A percentile compares a stretch with the other conserved stretches of the same genome.
Evolutionary conservation across 2,113 vertebrate species (phyloP).

Genomic region (Merops nubicus): DNA sequence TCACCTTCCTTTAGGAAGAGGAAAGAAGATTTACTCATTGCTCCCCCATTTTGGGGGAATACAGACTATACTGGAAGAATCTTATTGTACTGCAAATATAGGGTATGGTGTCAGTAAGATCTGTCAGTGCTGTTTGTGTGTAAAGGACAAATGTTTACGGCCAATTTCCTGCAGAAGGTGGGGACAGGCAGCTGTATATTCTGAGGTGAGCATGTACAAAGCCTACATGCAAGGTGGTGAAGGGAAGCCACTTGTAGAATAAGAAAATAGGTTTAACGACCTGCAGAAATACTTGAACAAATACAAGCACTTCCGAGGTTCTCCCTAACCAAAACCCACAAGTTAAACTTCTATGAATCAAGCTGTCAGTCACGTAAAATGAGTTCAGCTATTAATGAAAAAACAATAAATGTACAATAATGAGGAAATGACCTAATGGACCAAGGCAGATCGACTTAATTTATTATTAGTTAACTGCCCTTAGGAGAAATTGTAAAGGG

Average conservation of each 20-base stretch:
- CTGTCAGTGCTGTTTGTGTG: not conserved
- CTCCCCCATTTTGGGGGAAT: not conserved
- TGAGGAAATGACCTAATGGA: slow-evolving; percentile 66
- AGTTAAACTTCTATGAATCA: not conserved
- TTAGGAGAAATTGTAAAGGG: slow-evolving; percentile 17
- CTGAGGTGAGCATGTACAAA: not conserved
- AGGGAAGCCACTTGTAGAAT: not conserved
- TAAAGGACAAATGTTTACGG: not conserved
- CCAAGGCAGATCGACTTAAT: slow-evolving; percentile 48
- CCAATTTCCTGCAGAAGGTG: not conserved
- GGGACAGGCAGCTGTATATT: not conserved
- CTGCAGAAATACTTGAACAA: slow-evolving; percentile 11
- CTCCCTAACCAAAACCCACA: not conserved
- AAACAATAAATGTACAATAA: slow-evolving; percentile 51
- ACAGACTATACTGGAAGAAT: not conserved
- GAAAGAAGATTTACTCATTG: not conserved
- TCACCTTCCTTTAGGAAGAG: not conserved
- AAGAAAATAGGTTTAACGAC: not conserved
- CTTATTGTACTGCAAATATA: rapidly evolving
- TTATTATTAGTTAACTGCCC: slow-evolving; percentile 60
- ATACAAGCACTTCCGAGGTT: not conserved
- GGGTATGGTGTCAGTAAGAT: not conserved
- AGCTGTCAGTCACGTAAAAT: slow-evolving; percentile 44
- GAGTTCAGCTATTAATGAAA: slow-evolving; percentile 51
- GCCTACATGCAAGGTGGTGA: not conserved